Evolutionary conservation across 2,113 vertebrate species (phyloP), one percentile per base, ranked within the genome.

Genomic region (Poeciliopsis prolifica): DNA sequence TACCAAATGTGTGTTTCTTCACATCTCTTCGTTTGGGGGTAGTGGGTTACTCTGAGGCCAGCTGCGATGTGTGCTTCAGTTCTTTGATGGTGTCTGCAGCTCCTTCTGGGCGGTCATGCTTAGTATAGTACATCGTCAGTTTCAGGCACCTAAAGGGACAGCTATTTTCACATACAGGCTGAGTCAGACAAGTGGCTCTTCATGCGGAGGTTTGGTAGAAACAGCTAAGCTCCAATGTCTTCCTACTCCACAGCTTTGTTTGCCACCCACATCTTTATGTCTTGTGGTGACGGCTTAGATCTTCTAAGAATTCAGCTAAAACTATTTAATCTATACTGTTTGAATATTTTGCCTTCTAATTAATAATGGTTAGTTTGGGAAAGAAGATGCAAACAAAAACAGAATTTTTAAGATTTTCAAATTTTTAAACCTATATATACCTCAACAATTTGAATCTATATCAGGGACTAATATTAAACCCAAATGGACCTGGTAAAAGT

Each of bases 11-110:
- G 30, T 77, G 75, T 82, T 89, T 30, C 68, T 78, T 54, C 67
- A 61, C 80, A 85, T 83, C 79, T 86, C 79, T 80, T 86, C 65
- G 17, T 33, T 60, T 51, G 69, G 22, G 70, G 61, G 78, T 71
- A 78, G 28, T 42, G 82, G 44, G 74, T 24, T 42, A 35, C 62
- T 74, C 68, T 28, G 26, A 70, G 73, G 66, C 69, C 78, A 83
- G 72, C 44, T 70, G 77, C 71, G 31, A 75, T 69, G 80, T 79
- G 24, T 51, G 61, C 65, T 79, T 75, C 17, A 1, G 42, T 79
- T 63, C 19, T 74, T 68, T 40, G 68, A 86, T 81, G 64, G 61
- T n/a, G 35, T 72, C 61, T 74, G 65, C 72, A n/a, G 42, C 70
- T 79, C 58, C 76, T 79, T 61, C 60, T 44, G 72, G 26, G 76